phyloP scores from a whole-genome alignment of 2,888 invertebrate species.

The Dione juno region DNA sequence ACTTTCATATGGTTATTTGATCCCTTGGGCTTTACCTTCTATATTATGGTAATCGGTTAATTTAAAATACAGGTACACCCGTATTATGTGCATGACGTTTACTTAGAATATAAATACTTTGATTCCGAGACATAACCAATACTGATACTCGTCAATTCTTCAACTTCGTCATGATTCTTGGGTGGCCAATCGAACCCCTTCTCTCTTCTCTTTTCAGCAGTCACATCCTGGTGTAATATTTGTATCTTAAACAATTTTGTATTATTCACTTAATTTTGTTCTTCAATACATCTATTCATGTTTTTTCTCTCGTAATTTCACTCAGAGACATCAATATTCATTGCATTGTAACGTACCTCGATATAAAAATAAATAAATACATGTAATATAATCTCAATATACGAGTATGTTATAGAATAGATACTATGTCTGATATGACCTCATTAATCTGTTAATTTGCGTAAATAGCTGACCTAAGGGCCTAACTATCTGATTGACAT shows the following conservation, averaged over 20 bases:
- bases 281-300: no score
- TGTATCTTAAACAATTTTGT: no score
- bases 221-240: no score
- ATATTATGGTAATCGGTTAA: neutral
- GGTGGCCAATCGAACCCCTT: no score
- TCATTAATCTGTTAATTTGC: slow-evolving; percentile 32
- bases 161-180: no score
- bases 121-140: no score
- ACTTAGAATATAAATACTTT: neutral
- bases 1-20: neutral
- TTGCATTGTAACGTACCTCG: no score
- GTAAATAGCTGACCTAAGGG: slow-evolving; percentile 35
- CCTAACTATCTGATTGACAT: slow-evolving; percentile 42
- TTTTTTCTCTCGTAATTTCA: no score
- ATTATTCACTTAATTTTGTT: no score
- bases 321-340: no score
- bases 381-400: neutral
- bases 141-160: no score
- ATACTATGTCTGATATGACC: slow-evolving; percentile 17
- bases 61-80: neutral
- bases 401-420: neutral
- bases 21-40: neutral
- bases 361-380: neutral
- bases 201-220: no score
- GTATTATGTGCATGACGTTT: neutral